These are phyloP conservation scores for Platycnemis pennipes DNA, from an alignment of 2,888 invertebrate genomes.

Conservation along the genomic window DNA sequence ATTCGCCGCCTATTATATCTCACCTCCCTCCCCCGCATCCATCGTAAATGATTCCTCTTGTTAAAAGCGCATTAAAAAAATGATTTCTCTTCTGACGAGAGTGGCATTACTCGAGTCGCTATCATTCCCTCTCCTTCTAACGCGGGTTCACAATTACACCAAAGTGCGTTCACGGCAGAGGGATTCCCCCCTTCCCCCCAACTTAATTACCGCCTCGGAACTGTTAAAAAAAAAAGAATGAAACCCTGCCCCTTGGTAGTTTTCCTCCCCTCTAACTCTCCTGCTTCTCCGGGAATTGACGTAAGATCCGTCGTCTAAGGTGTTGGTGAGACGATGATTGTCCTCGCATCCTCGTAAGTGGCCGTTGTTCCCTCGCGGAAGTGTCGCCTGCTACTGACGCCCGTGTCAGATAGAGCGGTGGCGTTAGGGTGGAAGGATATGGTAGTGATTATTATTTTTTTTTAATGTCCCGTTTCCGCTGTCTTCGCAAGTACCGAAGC, in stretches of 20 bases:
- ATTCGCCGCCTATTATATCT: background rate
- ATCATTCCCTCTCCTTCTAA: background rate
- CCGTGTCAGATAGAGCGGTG: background rate
- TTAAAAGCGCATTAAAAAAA: constrained; percentile 35
- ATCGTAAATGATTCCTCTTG: constrained; percentile 8
- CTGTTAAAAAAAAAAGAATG: background rate
- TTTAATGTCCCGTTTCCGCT: no score
- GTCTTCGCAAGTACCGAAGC: no score
- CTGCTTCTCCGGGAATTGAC: background rate
- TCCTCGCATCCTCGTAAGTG: background rate
- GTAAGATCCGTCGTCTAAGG: background rate
- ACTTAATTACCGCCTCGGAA: background rate
- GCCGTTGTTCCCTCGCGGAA: background rate
- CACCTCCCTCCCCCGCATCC: background rate
- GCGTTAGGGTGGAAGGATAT: background rate
- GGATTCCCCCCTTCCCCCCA: background rate
- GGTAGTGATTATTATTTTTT: no score
- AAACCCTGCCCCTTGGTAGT: background rate
- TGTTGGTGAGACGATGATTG: background rate
- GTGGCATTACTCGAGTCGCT: constrained; percentile 19
- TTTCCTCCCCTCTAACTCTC: background rate
- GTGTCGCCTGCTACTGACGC: background rate
- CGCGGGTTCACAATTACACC: background rate
- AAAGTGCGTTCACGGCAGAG: constrained; percentile 29
- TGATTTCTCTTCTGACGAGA: background rate